Conservation (phyloP, 2,888 invertebrate species). For the Hydropsyche betteni region DNA sequence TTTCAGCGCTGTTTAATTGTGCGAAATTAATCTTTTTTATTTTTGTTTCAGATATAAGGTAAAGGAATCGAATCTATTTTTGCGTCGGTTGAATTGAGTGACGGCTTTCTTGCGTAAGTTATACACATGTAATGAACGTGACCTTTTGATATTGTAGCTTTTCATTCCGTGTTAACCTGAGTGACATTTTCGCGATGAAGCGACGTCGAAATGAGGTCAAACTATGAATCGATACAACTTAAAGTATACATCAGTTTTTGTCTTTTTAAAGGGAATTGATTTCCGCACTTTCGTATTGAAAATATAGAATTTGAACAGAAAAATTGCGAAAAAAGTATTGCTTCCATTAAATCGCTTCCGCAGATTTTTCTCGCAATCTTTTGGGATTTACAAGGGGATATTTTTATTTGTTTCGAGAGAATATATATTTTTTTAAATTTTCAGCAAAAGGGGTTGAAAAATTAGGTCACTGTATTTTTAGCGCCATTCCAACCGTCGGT, state of each 20-base stretch:
- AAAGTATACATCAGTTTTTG: background rate
- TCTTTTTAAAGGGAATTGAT: no score
- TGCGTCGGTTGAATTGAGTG: background rate
- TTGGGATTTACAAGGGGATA: no score
- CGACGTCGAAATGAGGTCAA: constrained; percentile 1
- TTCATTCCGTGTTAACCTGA: background rate
- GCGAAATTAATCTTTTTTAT: background rate
- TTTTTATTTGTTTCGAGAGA: no score
- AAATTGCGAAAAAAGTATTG: no score
- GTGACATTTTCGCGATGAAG: constrained; percentile 19
- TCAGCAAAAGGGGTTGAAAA: background rate
- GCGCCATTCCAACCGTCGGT: constrained; percentile 1
- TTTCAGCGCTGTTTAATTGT: background rate
- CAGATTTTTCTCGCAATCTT: no score
- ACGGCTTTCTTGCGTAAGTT: background rate
- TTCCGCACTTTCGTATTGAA: no score
- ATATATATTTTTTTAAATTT: no score
- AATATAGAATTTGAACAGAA: no score
- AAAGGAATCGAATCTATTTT: background rate
- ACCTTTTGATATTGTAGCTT: constrained; percentile 6
- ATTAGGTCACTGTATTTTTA: constrained; percentile 20
- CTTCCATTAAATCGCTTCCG: no score
- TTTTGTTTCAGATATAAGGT: constrained; percentile 22
- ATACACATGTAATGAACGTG: background rate
- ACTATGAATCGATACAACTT: constrained; percentile 1